Conservation (phyloP, 1,140 invertebrate species). For the Apis florea region DNA sequence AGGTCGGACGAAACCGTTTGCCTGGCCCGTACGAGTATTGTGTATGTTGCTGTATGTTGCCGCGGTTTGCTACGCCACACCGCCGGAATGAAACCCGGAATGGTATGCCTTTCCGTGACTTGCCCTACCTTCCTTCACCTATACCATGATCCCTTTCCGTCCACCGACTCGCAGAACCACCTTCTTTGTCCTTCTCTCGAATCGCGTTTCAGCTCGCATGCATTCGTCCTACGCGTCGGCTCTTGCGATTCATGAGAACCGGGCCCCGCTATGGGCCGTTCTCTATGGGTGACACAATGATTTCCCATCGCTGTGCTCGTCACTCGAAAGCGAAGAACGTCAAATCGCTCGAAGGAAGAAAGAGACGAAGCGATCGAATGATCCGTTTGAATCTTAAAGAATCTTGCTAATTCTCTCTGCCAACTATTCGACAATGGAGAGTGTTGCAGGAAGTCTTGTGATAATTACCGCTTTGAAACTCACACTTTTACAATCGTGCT, state of each 20-base stretch:
- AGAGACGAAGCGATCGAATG: background rate
- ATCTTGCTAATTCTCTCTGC: too few relatives aligned
- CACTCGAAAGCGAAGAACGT: background rate
- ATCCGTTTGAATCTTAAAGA: background rate
- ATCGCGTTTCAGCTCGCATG: background rate
- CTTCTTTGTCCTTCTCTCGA: background rate
- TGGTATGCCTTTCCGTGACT: constrained; percentile 43
- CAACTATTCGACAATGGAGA: background rate
- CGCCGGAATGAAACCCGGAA: background rate
- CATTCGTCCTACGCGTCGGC: background rate
- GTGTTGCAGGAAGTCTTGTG: too few relatives aligned
- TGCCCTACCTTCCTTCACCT: constrained; percentile 35
- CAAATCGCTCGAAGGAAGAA: background rate
- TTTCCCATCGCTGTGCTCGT: constrained; percentile 12
- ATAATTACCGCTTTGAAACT: background rate
- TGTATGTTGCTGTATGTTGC: background rate
- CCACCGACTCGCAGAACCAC: background rate
- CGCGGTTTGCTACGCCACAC: background rate
- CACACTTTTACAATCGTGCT: background rate
- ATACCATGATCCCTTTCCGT: background rate
- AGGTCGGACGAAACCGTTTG: constrained; percentile 55
- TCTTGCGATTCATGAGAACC: constrained; percentile 34
- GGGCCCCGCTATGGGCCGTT: constrained; percentile 17
- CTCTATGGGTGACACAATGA: constrained; percentile 37
- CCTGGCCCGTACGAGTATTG: constrained; percentile 33